These are phyloP conservation scores for Drosophila takahashii DNA, from an alignment of 1,140 invertebrate genomes.

Conservation along the genomic window DNA sequence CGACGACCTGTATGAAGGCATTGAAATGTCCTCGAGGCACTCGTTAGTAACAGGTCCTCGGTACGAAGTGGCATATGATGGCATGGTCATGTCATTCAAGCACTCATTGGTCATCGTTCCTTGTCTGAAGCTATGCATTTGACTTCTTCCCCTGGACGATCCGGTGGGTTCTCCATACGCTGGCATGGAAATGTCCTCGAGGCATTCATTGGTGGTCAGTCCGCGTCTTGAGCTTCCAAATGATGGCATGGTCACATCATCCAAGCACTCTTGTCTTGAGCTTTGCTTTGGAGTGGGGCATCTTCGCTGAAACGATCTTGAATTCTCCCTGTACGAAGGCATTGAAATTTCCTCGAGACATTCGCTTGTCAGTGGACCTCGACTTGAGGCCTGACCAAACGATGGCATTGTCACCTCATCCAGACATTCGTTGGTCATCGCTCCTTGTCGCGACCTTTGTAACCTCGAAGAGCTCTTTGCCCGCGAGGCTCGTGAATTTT, in stretches of 20 bases:
- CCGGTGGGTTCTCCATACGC: neutral
- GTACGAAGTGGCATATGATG: neutral
- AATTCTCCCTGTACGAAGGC: conserved; percentile 1
- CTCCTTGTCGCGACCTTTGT: neutral
- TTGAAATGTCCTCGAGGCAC: conserved; percentile 1
- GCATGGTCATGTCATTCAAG: conserved; percentile 16
- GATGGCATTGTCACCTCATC: conserved; percentile 10
- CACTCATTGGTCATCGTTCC: conserved; percentile 3
- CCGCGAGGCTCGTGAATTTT: neutral
- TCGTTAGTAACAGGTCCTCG: neutral
- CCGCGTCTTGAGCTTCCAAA: neutral
- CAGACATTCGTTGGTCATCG: neutral
- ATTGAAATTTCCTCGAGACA: conserved; percentile 16
- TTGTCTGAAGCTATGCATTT: neutral
- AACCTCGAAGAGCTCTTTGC: neutral
- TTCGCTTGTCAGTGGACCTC: neutral
- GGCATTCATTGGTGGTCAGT: neutral
- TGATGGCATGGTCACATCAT: conserved; percentile 11
- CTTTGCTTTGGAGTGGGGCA: neutral
- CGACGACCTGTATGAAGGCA: neutral
- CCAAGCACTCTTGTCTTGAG: neutral
- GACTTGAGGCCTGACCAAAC: neutral
- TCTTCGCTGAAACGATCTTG: neutral
- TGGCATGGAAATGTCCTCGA: conserved; percentile 7
- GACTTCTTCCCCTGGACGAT: neutral